These are phyloP conservation scores for Epinephelus awoara DNA, from an alignment of 2,797 vertebrate species.

Conservation along the genomic window DNA sequence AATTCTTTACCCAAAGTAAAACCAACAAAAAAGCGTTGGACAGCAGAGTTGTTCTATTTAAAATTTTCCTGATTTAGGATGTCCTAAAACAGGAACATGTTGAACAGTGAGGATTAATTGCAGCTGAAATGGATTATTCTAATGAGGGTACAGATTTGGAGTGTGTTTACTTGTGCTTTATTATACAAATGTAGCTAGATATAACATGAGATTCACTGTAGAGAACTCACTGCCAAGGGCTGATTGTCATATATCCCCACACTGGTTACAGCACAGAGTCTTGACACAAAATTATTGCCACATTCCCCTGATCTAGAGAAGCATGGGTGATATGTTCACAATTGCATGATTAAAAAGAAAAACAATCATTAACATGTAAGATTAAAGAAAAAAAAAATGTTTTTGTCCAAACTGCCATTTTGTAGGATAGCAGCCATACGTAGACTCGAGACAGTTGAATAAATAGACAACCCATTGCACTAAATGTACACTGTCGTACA, in stretches of 20 bases:
- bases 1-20: conserved; percentile 4
- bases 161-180: conserved; percentile 53
- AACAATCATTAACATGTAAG: conserved; percentile 50
- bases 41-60: conserved; percentile 24
- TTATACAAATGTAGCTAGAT: conserved; percentile 40
- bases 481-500: conserved; percentile 68
- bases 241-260: conserved; percentile 55
- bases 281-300: conserved; percentile 16
- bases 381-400: conserved; percentile 33
- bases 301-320: conserved; percentile 24
- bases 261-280: conserved; percentile 52
- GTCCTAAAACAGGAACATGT: background rate
- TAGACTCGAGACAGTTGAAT: conserved; percentile 70
- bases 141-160: conserved; percentile 20
- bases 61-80: conserved; percentile 16
- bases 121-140: conserved; percentile 18
- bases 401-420: conserved; percentile 85
- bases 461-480: conserved; percentile 73
- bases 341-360: conserved; percentile 38
- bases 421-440: conserved; percentile 90
- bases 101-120: conserved; percentile 1
- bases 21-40: background rate
- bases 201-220: conserved; percentile 47
- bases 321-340: conserved; percentile 62
- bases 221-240: conserved; percentile 73